Evolutionary conservation across 2,888 invertebrate genomes (phyloP), one percentile per base, ranked within the genome.

Genomic region (Oxystoma pomonae): DNA sequence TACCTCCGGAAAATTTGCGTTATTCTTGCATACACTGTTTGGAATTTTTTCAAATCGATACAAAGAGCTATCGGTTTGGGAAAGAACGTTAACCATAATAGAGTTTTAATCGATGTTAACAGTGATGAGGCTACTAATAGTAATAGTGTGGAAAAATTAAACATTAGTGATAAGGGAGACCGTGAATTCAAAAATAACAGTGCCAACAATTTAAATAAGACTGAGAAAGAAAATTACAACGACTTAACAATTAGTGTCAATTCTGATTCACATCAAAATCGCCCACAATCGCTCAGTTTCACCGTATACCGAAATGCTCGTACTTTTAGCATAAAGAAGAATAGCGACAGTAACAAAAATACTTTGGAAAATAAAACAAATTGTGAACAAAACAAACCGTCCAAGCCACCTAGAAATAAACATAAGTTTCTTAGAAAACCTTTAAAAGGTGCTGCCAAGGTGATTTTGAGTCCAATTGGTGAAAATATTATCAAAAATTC

Each of bases 1-100:
- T 35, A 60, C 52, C 58, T 60, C 16, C 53, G 60, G 9, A 60
- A 50, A 7, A 17, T 65, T 53, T 59, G 60, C 16, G 35, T 52
- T 67, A 62, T 60, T 65, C 60, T 67, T 57, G 64, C 56, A 64
- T 68, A 58, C 35, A 55, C 61, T 20, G 58, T 20, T 9, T 12
- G 59, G n/a, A 60, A 53, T 63, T 53, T 22, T 60, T 56, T 56
- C n/a, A 53, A n/a, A 16, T 7, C 55, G 61, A 55, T 21, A n/a
- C 57, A 56, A 49, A 53, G 20, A 35, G 35, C 12, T 35, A 3
- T 35, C 12, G 35, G 35, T 35, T 35, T 35, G 35, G 3, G 3
- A 35, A 7, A n/a, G n/a, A n/a, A n/a, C n/a, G n/a, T n/a, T n/a
- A 12, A 35, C 35, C 3, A 35, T 35, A 35, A 35, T 12, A 35